Percentiles rank a stretch among this genome's conserved stretches.
phyloP scores from a whole-genome alignment of 2,113 vertebrate species.

The Nibea coibor region DNA sequence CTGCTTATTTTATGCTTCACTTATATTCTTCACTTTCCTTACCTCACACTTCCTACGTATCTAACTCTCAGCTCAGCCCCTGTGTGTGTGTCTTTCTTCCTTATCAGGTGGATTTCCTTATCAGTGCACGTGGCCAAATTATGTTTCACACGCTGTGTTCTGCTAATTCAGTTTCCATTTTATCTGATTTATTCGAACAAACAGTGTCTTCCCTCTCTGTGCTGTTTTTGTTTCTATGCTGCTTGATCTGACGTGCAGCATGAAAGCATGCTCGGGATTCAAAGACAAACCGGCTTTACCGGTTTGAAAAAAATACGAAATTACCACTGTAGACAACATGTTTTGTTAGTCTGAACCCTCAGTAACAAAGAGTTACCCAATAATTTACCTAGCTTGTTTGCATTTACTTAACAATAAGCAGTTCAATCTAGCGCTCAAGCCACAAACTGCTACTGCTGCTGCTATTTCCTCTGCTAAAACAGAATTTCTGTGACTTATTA shows the following conservation, averaged over 20 bases:
- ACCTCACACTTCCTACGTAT: background rate
- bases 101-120: slow-evolving; percentile 3
- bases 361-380: background rate
- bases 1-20: background rate
- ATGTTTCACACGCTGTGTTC: background rate
- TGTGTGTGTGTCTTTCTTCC: slow-evolving; percentile 13
- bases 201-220: background rate
- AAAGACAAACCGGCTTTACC: slow-evolving; percentile 44
- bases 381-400: background rate
- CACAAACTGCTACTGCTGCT: too few species aligned
- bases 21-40: background rate
- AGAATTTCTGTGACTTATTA: background rate
- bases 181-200: background rate
- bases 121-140: background rate
- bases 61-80: background rate
- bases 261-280: background rate
- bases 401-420: background rate
- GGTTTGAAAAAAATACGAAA: slow-evolving; percentile 43
- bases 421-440: too few species aligned
- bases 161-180: background rate
- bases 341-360: background rate
- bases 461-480: too few species aligned
- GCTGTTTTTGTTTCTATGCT: slow-evolving; percentile 26
- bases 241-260: slow-evolving; percentile 44
- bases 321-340: background rate